These are phyloP conservation scores for Piscicola geometra DNA, from an alignment of 2,888 invertebrate species.

Conservation along the genomic window DNA sequence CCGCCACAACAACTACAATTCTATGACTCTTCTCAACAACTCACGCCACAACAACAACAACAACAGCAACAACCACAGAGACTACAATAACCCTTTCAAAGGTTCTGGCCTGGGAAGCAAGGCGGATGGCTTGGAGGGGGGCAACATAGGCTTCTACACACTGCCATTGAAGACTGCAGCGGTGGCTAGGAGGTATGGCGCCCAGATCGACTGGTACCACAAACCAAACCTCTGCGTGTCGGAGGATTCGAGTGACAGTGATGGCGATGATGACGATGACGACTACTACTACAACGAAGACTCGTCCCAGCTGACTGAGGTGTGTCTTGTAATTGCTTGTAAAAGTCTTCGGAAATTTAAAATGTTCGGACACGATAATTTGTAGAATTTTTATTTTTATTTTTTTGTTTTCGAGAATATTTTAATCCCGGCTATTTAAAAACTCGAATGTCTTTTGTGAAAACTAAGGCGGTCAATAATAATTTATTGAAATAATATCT, in stretches of 20 bases:
- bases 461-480: too few species aligned
- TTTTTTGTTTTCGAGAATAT: too few species aligned
- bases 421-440: too few species aligned
- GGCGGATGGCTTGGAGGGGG: neutral
- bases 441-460: neutral
- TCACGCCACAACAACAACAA: neutral
- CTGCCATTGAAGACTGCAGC: neutral
- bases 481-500: too few species aligned
- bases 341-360: too few species aligned
- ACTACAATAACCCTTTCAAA: neutral
- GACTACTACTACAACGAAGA: conserved; percentile 8
- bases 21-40: too few species aligned
- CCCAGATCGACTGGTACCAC: neutral
- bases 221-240: neutral
- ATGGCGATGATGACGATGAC: neutral
- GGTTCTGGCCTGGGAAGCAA: neutral
- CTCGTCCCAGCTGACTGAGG: neutral
- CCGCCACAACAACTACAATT: neutral
- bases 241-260: neutral
- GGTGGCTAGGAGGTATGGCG: neutral
- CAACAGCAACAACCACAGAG: neutral
- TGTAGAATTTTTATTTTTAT: too few species aligned
- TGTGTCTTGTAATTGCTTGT: too few species aligned
- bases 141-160: conserved; percentile 1
- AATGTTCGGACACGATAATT: too few species aligned